Evolutionary conservation across 2,888 invertebrate genomes (phyloP), one percentile per base, ranked within the genome.

Genomic region (Drosophila histrio): DNA sequence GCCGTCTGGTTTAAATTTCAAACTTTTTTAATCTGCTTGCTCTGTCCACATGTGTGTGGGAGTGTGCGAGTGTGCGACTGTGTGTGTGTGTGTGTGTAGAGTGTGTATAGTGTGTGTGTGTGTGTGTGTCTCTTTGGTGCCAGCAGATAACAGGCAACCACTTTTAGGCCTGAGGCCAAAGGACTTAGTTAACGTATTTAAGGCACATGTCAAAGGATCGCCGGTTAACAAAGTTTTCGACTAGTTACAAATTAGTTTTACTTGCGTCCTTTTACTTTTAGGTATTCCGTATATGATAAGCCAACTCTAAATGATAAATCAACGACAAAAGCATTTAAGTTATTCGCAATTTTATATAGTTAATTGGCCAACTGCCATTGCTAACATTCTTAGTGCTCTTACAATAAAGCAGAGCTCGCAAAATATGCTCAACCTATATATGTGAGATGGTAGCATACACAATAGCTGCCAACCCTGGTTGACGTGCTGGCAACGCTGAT

Each of bases 21-120:
- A 84, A 84, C 83, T 84, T 84, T 87, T 88, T 84, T 88, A 84
- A 84, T 84, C 88, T 85, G 79, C 79, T 77, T 78, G 79, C 75
- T 65, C 47, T 63, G 52, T 59, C 61, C 9, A 22, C 46, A 36
- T 64, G 52, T 39, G 30, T 8, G 17, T 39, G 54, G 24, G 19
- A 60, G 39, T 34, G 54, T 43, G 21, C 43, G 24, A 13, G 13
- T 26, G 19, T 36, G 11, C 34, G 22, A 38, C 38, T 44, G 26
- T 54, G 22, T 30, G 21, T 21, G 46, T 15, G 41, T 17, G 22
- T 34, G 58, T 11, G 34, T 24, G 22, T 15, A n/a, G 26, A 32
- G 62, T 28, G 72, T 54, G 67, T 47, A 52, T 19, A n/a, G n/a
- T n/a, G n/a, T 24, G 22, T 15, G 26, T 36, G 62, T 28, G 72